These are phyloP conservation scores for Todiramphus saurophagus DNA, from an alignment of 2,113 vertebrate species.

Conservation along the genomic window DNA sequence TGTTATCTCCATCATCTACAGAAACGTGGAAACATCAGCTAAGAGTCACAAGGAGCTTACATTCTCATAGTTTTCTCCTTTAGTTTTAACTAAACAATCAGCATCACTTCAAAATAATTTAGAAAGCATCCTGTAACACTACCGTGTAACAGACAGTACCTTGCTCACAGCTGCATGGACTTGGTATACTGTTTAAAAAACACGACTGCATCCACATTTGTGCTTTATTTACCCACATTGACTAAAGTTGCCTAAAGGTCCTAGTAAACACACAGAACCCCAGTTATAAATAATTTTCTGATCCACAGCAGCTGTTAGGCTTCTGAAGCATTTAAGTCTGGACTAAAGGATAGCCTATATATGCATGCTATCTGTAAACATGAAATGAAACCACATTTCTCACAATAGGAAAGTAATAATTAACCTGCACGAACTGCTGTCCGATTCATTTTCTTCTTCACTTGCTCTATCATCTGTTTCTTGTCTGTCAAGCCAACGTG, in stretches of 20 bases:
- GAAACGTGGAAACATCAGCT: not conserved
- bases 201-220: not conserved
- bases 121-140: not conserved
- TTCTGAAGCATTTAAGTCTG: not conserved
- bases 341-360: not conserved
- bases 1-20: not conserved
- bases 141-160: not conserved
- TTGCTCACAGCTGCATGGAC: not conserved
- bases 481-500: slow-evolving; percentile 71
- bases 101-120: not conserved
- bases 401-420: slow-evolving; percentile 66
- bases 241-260: not conserved
- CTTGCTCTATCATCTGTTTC: slow-evolving; percentile 78
- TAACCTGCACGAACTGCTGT: slow-evolving; percentile 96
- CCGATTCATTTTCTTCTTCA: slow-evolving; percentile 88
- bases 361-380: not conserved
- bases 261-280: not conserved
- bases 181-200: not conserved
- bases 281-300: not conserved
- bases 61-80: not conserved
- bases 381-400: not conserved
- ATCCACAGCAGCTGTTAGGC: not conserved
- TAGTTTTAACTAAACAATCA: not conserved
- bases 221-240: not conserved
- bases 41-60: not conserved